A percentile compares a stretch with the other conserved stretches of the same genome.
These are phyloP conservation scores for Ormyrus pomaceus DNA, from an alignment of 2,888 invertebrate genomes.

Conservation along the genomic window DNA sequence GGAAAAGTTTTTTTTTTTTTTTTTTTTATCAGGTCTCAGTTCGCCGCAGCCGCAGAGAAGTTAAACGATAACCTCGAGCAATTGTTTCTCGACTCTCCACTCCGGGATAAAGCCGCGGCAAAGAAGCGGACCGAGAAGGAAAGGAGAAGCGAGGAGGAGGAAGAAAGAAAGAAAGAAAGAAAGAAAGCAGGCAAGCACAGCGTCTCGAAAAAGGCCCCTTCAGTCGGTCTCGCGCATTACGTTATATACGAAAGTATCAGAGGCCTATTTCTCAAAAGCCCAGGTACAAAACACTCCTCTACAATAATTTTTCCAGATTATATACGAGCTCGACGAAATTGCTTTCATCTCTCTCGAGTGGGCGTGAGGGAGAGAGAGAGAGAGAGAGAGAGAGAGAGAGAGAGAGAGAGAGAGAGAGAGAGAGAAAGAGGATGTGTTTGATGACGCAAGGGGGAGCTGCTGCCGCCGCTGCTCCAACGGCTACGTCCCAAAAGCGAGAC, in stretches of 20 bases:
- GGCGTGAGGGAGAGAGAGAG: background rate
- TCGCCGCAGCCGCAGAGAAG: conserved; percentile 8
- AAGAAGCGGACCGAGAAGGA: background rate
- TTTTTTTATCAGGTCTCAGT: background rate
- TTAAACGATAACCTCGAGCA: conserved; percentile 32
- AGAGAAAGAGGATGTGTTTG: background rate
- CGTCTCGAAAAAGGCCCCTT: background rate
- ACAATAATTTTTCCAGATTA: conserved; percentile 56
- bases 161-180: too few species aligned
- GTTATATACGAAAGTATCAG: conserved; percentile 41
- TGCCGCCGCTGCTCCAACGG: background rate
- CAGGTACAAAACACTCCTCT: conserved; percentile 49
- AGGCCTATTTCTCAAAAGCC: conserved; percentile 46
- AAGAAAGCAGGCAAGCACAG: too few species aligned
- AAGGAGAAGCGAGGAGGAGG: too few species aligned
- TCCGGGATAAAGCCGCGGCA: conserved; percentile 1
- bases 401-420: background rate
- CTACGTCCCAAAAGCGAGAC: conserved; percentile 4
- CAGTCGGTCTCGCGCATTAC: conserved; percentile 21
- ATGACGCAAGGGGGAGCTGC: background rate
- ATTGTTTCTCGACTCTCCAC: conserved; percentile 19
- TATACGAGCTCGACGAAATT: conserved; percentile 53
- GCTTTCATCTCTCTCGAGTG: conserved; percentile 44
- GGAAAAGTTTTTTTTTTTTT: too few species aligned
- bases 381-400: conserved; percentile 2